phyloP scores from a whole-genome alignment of 2,113 vertebrate genomes.

The Cyprinodon tularosa region DNA sequence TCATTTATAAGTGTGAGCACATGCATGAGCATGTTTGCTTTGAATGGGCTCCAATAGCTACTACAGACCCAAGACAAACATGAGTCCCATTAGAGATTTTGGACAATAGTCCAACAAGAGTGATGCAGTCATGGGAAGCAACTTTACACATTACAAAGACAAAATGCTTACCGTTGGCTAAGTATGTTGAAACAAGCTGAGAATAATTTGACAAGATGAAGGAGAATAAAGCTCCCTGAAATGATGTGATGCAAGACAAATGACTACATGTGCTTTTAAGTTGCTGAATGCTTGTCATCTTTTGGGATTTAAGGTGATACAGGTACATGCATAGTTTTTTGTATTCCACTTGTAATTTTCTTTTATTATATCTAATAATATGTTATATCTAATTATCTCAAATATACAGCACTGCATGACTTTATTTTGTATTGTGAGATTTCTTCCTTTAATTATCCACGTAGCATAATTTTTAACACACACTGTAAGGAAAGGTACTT shows the following conservation, averaged over 20 bases:
- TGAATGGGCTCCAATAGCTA: conserved; percentile 18
- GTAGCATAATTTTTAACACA: not conserved
- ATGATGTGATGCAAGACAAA: conserved; percentile 30
- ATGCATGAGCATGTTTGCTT: conserved; percentile 18
- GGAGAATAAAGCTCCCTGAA: not conserved
- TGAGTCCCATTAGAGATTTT: conserved; percentile 12
- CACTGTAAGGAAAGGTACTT: not conserved
- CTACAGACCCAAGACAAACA: conserved; percentile 42
- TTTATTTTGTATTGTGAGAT: not conserved
- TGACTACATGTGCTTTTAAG: conserved; percentile 5
- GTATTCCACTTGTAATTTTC: not conserved
- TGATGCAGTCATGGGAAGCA: conserved; percentile 29
- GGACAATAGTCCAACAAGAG: conserved; percentile 6
- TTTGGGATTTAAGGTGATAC: not conserved
- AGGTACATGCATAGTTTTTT: not conserved
- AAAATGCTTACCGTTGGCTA: not conserved
- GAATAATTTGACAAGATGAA: conserved; percentile 12
- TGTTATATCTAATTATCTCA: not conserved
- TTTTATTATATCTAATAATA: not conserved
- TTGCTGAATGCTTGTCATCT: conserved; percentile 1
- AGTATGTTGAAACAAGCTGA: conserved; percentile 10
- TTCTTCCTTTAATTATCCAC: not conserved
- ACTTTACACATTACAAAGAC: not conserved
- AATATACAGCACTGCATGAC: not conserved
- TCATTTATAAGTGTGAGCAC: fast-evolving